Conservation (phyloP, 2,797 vertebrate species). For the Nyctalus aviator region DNA sequence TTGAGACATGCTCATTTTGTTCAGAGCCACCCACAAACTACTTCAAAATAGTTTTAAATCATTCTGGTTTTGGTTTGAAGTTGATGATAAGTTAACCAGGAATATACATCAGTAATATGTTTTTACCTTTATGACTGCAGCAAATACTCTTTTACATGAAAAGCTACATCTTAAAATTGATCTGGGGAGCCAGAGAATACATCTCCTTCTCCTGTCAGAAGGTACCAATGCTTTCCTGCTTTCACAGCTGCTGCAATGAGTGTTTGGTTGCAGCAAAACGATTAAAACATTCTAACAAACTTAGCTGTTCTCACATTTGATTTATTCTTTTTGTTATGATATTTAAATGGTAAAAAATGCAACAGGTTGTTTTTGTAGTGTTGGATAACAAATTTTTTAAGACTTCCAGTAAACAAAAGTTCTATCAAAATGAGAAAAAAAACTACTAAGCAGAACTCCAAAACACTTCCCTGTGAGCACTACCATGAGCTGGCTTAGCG, state of each 20-base stretch:
- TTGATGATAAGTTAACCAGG: background rate
- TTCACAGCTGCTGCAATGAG: background rate
- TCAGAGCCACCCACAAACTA: background rate
- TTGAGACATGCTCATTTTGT: background rate
- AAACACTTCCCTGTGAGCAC: conserved; percentile 48
- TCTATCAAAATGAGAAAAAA: conserved; percentile 64
- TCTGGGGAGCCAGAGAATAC: background rate
- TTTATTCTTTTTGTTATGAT: conserved; percentile 60
- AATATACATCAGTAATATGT: background rate
- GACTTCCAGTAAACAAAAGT: conserved; percentile 75
- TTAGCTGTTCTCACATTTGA: conserved; percentile 34
- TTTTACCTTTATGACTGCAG: background rate
- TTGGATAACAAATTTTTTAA: conserved; percentile 69
- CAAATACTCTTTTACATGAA: background rate
- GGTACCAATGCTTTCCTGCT: background rate
- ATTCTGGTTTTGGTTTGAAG: background rate
- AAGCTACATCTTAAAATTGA: background rate
- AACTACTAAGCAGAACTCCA: conserved; percentile 64
- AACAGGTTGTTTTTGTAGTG: conserved; percentile 72
- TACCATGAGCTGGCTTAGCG: conserved; percentile 55
- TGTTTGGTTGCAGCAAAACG: background rate
- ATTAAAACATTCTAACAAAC: conserved; percentile 25
- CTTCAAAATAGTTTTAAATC: conserved; percentile 17
- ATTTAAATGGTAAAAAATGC: conserved; percentile 59
- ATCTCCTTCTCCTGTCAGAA: background rate